Evolutionary conservation across 2,888 invertebrate species (phyloP).

Genomic region (Cryptus viduatorius): DNA sequence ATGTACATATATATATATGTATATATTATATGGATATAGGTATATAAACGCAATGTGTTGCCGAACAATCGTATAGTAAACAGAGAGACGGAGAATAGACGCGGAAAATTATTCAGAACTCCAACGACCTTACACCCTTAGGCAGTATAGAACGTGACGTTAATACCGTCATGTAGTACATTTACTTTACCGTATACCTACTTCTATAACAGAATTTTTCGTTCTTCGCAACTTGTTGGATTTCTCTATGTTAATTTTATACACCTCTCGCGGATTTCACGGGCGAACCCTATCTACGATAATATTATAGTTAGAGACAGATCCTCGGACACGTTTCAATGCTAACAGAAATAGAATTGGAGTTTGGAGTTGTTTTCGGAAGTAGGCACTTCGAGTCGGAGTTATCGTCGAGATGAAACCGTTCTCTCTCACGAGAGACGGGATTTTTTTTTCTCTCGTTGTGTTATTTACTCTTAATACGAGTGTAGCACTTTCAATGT

Average conservation of each 20-base stretch:
- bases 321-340: conserved; percentile 29
- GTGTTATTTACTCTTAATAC: conserved; percentile 26
- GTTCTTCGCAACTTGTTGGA: conserved; percentile 5
- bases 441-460: conserved; percentile 2
- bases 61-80: not conserved
- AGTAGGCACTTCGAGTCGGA: not conserved
- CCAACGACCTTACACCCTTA: not conserved
- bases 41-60: too few relatives aligned
- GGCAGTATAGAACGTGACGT: conserved; percentile 1
- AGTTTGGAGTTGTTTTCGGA: not conserved
- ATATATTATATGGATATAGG: not conserved
- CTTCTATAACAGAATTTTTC: not conserved
- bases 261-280: not conserved
- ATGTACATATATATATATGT: not conserved
- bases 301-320: conserved; percentile 5
- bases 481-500: conserved; percentile 53
- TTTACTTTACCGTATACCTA: too few relatives aligned
- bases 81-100: not conserved
- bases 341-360: conserved; percentile 34
- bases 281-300: not conserved
- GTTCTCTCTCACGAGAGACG: not conserved
- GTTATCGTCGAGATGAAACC: not conserved
- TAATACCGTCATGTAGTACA: not conserved
- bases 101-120: not conserved
- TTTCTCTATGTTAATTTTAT: conserved; percentile 17